Evolutionary conservation across 2,797 vertebrate species (phyloP).

Genomic region (Meda fulgida): DNA sequence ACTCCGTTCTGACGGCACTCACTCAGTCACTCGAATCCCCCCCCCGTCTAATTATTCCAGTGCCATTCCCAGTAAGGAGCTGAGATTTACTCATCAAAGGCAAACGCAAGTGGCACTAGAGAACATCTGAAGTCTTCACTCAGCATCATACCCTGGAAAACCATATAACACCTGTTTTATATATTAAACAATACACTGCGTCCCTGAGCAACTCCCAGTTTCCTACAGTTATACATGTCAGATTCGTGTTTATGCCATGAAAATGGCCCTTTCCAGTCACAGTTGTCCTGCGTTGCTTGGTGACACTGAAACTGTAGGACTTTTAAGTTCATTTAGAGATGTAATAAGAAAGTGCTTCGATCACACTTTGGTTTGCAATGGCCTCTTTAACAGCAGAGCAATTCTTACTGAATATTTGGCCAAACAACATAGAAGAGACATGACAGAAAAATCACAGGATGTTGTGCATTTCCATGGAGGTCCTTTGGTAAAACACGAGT

Average conservation of each 20-base stretch:
- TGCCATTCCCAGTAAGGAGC: conserved; percentile 54
- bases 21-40: conserved; percentile 37
- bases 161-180: conserved; percentile 61
- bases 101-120: conserved; percentile 53
- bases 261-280: conserved; percentile 41
- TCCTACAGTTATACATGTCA: conserved; percentile 43
- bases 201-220: conserved; percentile 51
- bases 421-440: background rate
- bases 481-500: background rate
- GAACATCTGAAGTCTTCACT: conserved; percentile 65
- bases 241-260: conserved; percentile 50
- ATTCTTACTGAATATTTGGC: background rate
- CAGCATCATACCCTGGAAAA: conserved; percentile 59
- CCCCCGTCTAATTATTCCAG: conserved; percentile 54
- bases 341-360: background rate
- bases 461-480: background rate
- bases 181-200: conserved; percentile 56
- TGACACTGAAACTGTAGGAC: conserved; percentile 44
- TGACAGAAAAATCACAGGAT: background rate
- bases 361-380: background rate
- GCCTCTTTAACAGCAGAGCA: background rate
- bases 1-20: conserved; percentile 43
- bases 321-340: conserved; percentile 40
- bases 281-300: conserved; percentile 42
- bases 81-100: conserved; percentile 57